Evolutionary conservation across 2,113 vertebrate species (phyloP).

Genomic region (Antigone vipio): DNA sequence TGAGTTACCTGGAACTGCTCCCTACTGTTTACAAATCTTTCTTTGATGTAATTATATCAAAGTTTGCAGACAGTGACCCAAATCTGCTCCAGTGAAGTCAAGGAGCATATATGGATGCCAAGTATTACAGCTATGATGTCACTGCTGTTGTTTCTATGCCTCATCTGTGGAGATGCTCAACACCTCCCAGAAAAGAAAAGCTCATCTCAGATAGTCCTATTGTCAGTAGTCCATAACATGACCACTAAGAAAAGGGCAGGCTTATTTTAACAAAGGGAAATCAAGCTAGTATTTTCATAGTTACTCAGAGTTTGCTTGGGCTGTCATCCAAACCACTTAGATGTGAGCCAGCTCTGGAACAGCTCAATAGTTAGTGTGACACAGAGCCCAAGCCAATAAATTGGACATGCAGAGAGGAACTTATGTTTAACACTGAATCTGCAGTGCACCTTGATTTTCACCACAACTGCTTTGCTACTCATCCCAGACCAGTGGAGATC

Average conservation of each 20-base stretch:
- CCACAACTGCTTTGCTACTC: not conserved
- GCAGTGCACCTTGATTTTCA: not conserved
- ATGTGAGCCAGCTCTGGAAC: not conserved
- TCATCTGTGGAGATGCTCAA: not conserved
- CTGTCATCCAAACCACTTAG: not conserved
- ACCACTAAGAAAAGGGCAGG: not conserved
- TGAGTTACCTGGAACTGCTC: not conserved
- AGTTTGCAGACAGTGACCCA: not conserved
- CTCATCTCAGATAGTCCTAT: not conserved
- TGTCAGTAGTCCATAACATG: not conserved
- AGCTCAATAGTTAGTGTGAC: not conserved
- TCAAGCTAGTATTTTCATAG: not conserved
- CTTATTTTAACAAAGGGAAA: not conserved
- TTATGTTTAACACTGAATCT: not conserved
- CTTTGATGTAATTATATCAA: not conserved
- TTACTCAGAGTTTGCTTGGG: not conserved
- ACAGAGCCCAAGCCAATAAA: not conserved
- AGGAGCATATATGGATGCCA: not conserved
- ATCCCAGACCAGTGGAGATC: not conserved
- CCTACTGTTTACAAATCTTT: not conserved
- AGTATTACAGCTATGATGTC: too few relatives aligned
- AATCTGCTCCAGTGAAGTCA: not conserved
- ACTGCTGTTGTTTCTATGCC: not conserved
- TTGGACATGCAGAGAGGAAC: not conserved
- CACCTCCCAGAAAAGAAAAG: not conserved